Evolutionary conservation across 2,888 invertebrate species (phyloP).

Genomic region (Dichetophora obliterata): DNA sequence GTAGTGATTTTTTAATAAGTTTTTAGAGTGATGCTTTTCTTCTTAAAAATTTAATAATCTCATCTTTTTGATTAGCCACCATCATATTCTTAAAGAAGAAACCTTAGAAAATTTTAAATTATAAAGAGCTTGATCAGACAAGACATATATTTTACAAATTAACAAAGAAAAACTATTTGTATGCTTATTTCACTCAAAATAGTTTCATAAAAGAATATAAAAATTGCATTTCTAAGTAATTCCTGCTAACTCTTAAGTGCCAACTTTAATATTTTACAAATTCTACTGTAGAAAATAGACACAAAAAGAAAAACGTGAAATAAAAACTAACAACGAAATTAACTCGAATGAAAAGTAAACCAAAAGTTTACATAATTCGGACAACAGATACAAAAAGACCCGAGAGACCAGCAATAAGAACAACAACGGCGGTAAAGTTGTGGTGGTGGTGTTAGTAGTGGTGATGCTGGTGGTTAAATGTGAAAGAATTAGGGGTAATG

Average conservation of each 20-base stretch:
- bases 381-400: slow-evolving; percentile 52
- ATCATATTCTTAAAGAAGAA: too few relatives aligned
- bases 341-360: slow-evolving; percentile 41
- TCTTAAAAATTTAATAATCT: too few relatives aligned
- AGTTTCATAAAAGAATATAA: too few relatives aligned
- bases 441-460: background rate
- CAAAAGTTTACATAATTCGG: slow-evolving; percentile 40
- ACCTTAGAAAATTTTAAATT: too few relatives aligned
- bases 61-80: too few relatives aligned
- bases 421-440: background rate
- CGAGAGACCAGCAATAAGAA: slow-evolving; percentile 18
- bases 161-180: too few relatives aligned
- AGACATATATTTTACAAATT: too few relatives aligned
- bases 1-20: too few relatives aligned
- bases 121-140: too few relatives aligned
- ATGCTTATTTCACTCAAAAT: too few relatives aligned
- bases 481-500: slow-evolving; percentile 33
- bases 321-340: slow-evolving; percentile 39
- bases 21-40: too few relatives aligned
- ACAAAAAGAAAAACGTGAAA: background rate
- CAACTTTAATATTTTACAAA: background rate
- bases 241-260: background rate
- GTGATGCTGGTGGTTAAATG: background rate
- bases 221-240: too few relatives aligned
- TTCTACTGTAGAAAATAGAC: background rate